phyloP scores from a whole-genome alignment of 30 jellyfish, hydroid and myxozoan genomes.

The Aurelia sp. region DNA sequence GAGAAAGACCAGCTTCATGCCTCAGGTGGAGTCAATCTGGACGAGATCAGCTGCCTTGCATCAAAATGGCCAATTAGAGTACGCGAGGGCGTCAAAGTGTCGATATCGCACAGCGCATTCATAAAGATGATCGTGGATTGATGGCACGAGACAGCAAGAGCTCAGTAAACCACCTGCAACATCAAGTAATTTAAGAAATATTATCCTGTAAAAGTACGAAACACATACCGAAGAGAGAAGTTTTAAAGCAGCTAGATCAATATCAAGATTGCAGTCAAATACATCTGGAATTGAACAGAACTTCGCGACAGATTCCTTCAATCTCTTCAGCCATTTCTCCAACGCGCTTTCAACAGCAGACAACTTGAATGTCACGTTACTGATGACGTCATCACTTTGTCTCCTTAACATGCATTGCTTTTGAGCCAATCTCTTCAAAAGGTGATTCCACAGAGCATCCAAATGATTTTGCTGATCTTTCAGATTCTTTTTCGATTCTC shows the following conservation, averaged over 20 bases:
- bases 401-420: conserved; percentile 33
- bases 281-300: conserved; percentile 12
- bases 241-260: conserved; percentile 41
- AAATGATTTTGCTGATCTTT: conserved; percentile 58
- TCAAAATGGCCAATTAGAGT: too few species aligned
- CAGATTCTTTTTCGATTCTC: conserved; percentile 8
- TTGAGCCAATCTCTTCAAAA: conserved; percentile 31
- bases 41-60: too few species aligned
- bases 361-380: not conserved
- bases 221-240: conserved; percentile 39
- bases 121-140: too few species aligned
- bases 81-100: too few species aligned
- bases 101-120: too few species aligned
- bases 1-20: too few species aligned
- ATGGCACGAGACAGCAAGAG: too few species aligned
- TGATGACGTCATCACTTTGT: not conserved
- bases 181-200: too few species aligned
- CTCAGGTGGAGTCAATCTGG: too few species aligned
- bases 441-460: conserved; percentile 75
- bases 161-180: too few species aligned
- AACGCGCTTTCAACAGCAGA: not conserved
- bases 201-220: too few species aligned
- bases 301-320: conserved; percentile 38
- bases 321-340: conserved; percentile 25
- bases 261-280: conserved; percentile 20